Evolutionary conservation across 2,888 invertebrate species (phyloP).

Genomic region (Eurytoma californica): DNA sequence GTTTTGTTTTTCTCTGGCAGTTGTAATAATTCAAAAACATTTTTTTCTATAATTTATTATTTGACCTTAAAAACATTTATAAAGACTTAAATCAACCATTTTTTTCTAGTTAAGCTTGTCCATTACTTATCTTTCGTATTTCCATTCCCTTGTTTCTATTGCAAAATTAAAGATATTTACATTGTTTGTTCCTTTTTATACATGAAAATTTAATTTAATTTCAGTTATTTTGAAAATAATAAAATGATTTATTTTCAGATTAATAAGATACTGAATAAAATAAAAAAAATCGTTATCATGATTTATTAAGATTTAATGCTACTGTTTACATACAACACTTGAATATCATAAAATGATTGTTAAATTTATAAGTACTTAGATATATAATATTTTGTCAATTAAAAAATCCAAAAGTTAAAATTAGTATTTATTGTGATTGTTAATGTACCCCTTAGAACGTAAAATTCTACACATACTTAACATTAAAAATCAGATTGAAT

Average conservation of each 20-base stretch:
- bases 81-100: slow-evolving; percentile 23
- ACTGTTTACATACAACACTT: slow-evolving; percentile 29
- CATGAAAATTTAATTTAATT: slow-evolving; percentile 39
- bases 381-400: slow-evolving; percentile 37
- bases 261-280: slow-evolving; percentile 15
- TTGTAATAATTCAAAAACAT: slow-evolving; percentile 17
- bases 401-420: slow-evolving; percentile 36
- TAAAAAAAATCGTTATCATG: slow-evolving; percentile 26
- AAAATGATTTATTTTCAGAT: slow-evolving; percentile 19
- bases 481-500: slow-evolving; percentile 32
- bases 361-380: slow-evolving; percentile 46
- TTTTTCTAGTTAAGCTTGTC: slow-evolving; percentile 5
- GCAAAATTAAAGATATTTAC: slow-evolving; percentile 48
- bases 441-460: slow-evolving; percentile 32
- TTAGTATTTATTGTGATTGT: slow-evolving; percentile 34
- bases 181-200: slow-evolving; percentile 40
- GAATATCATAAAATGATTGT: slow-evolving; percentile 32
- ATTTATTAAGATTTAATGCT: slow-evolving; percentile 32
- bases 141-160: not conserved
- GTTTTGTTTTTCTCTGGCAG: slow-evolving; percentile 32
- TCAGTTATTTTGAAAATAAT: slow-evolving; percentile 30
- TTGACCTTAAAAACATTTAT: not conserved
- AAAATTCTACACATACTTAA: slow-evolving; percentile 29
- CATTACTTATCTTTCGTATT: not conserved
- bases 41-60: slow-evolving; percentile 26